These are phyloP conservation scores for Heliconius sara DNA, from an alignment of 2,888 invertebrate genomes.

Conservation along the genomic window DNA sequence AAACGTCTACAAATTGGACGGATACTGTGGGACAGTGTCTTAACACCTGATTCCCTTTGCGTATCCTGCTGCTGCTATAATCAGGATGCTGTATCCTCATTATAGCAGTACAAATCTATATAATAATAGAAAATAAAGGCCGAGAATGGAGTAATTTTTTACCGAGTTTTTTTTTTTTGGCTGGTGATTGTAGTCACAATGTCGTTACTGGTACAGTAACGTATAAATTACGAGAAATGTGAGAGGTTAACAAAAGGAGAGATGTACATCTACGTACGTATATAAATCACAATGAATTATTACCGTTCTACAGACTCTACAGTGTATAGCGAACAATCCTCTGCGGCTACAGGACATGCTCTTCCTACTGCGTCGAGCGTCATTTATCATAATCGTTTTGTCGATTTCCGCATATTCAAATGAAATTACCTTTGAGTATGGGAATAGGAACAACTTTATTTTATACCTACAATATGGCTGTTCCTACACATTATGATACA, in stretches of 20 bases:
- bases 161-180: background rate
- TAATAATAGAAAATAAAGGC: background rate
- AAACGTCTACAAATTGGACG: too few relatives aligned
- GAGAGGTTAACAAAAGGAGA: background rate
- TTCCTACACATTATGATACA: too few relatives aligned
- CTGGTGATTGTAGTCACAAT: background rate
- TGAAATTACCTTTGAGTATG: background rate
- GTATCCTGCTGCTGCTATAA: too few relatives aligned
- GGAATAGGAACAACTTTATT: background rate
- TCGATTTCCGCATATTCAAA: background rate
- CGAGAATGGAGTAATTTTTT: background rate
- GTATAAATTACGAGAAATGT: background rate
- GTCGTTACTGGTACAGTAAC: background rate
- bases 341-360: background rate
- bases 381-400: conserved; percentile 10
- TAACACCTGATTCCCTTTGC: too few relatives aligned
- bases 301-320: background rate
- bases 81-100: too few relatives aligned
- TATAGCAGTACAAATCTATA: too few relatives aligned
- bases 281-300: background rate
- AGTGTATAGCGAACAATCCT: background rate
- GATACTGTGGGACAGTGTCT: too few relatives aligned
- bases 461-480: background rate
- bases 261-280: background rate
- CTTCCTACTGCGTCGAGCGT: background rate